phyloP scores from a whole-genome alignment of 1,140 invertebrate species.

The Homalodisca vitripennis region DNA sequence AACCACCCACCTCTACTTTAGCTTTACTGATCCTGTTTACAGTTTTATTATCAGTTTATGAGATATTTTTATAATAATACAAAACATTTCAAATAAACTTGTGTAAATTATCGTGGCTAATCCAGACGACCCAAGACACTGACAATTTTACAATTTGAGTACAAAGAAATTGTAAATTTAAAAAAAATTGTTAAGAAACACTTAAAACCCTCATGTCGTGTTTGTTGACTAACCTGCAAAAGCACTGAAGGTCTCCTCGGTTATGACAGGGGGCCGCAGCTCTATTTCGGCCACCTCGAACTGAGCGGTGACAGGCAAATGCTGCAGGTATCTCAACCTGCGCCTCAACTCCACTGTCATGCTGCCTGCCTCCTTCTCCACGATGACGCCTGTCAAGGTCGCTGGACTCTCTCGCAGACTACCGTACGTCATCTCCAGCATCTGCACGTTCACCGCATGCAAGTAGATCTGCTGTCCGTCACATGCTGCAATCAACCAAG shows the following conservation, averaged over 20 bases:
- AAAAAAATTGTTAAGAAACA: too few species aligned
- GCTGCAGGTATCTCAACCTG: constrained; percentile 78
- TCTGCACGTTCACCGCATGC: constrained; percentile 86
- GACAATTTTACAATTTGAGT: too few species aligned
- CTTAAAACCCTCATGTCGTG: too few species aligned
- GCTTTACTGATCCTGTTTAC: too few species aligned
- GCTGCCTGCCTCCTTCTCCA: constrained; percentile 81
- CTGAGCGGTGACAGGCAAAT: constrained; percentile 86
- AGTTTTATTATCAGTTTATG: too few species aligned
- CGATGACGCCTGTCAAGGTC: constrained; percentile 68
- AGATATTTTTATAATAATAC: too few species aligned
- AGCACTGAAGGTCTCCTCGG: constrained; percentile 58
- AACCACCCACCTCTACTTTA: too few species aligned
- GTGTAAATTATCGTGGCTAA: too few species aligned
- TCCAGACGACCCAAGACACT: too few species aligned
- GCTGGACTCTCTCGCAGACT: constrained; percentile 73
- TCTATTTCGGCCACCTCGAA: constrained; percentile 89
- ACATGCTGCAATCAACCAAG: constrained; percentile 66
- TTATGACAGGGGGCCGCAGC: constrained; percentile 68
- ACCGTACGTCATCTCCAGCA: constrained; percentile 85
- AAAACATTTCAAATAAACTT: too few species aligned
- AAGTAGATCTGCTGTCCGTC: constrained; percentile 93
- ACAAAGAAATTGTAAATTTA: too few species aligned
- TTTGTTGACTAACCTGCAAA: too few species aligned
- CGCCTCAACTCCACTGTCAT: constrained; percentile 78